Conservation (phyloP, 2,113 vertebrate genomes). For the Crotalus tigris region DNA sequence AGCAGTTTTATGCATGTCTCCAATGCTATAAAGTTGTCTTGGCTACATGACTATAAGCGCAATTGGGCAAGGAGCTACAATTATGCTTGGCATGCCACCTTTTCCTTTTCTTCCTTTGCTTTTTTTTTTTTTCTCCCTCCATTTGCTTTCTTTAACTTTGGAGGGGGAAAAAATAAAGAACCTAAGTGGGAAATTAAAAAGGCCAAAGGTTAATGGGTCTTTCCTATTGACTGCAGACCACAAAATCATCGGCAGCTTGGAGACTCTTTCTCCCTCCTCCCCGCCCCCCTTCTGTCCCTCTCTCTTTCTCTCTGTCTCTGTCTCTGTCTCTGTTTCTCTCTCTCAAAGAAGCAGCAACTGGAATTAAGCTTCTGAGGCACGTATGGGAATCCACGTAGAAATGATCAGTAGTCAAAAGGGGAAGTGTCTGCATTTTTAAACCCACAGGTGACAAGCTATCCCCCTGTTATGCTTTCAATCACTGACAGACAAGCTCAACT, state of each 20-base stretch:
- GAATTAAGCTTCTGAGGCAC: constrained; percentile 7
- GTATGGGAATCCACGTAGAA: constrained; percentile 51
- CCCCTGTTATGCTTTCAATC: constrained; percentile 41
- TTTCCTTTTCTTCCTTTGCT: accelerated
- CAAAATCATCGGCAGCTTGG: constrained; percentile 13
- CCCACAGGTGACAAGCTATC: constrained; percentile 53
- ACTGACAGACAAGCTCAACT: constrained; percentile 53
- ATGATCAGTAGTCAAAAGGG: constrained; percentile 46
- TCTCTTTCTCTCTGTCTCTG: too few species aligned
- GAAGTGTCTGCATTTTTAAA: constrained; percentile 40
- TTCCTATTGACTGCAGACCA: constrained; percentile 31
- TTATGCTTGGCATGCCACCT: constrained; percentile 31
- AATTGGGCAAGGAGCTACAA: constrained; percentile 63
- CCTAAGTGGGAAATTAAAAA: constrained; percentile 30
- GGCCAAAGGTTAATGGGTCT: constrained; percentile 37
- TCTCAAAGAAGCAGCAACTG: constrained; percentile 36
- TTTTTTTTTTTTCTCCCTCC: accelerated
- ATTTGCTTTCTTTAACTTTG: not conserved
- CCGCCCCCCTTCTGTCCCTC: too few species aligned
- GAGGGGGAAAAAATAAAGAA: not conserved
- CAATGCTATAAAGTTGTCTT: constrained; percentile 52
- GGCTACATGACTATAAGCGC: constrained; percentile 51
- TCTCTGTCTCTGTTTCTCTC: too few species aligned
- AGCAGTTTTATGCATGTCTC: constrained; percentile 32
- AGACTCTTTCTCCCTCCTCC: not conserved